Evolutionary conservation across 2,113 vertebrate species (phyloP).

Genomic region (Dasyornis broadbenti): DNA sequence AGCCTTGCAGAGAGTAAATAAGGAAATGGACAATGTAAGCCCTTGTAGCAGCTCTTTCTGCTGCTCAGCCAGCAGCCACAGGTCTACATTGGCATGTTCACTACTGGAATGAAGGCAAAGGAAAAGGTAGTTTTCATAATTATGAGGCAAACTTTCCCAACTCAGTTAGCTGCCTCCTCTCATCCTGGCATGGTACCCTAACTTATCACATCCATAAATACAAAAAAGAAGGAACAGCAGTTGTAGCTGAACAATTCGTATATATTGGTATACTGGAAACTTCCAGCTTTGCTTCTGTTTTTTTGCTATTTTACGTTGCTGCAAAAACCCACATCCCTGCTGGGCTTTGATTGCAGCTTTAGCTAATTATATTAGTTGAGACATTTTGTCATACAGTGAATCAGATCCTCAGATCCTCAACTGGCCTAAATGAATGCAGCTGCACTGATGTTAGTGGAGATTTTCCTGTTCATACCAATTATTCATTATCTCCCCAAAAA

Average conservation of each 20-base stretch:
- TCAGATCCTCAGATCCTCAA: slow-evolving; percentile 29
- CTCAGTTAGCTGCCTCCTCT: background rate
- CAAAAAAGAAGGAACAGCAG: background rate
- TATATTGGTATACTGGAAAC: background rate
- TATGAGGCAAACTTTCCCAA: background rate
- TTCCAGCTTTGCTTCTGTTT: background rate
- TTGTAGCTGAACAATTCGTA: background rate
- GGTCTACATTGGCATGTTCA: background rate
- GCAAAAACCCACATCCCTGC: slow-evolving; percentile 21
- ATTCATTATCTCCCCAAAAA: background rate
- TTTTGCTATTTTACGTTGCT: background rate
- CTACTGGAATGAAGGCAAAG: background rate
- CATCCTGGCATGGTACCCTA: background rate
- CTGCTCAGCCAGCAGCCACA: background rate
- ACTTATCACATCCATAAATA: background rate
- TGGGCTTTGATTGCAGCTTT: slow-evolving; percentile 25
- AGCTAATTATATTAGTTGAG: slow-evolving; percentile 37
- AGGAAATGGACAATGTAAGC: background rate
- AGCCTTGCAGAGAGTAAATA: background rate
- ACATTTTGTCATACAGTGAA: slow-evolving; percentile 40
- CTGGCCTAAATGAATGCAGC: slow-evolving; percentile 24
- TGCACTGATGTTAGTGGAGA: background rate
- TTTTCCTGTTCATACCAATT: background rate
- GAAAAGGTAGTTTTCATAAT: background rate
- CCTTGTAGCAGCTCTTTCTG: background rate